A percentile compares a stretch with the other conserved stretches of the same genome.
Conservation (phyloP, 2,888 invertebrate genomes). For the Rotaria magnacalcarata region DNA sequence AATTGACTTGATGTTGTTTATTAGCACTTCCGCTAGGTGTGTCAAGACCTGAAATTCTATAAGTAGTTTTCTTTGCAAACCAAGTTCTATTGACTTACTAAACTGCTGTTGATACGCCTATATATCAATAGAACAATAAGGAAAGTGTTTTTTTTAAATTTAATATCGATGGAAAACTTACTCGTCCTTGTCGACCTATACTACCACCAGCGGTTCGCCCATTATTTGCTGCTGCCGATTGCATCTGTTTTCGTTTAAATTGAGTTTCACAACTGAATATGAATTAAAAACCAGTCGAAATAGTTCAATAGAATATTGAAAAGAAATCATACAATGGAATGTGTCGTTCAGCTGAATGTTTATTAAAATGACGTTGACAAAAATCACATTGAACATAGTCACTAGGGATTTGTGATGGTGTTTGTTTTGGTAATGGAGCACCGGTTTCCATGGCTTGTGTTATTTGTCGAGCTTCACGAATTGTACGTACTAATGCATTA, state of each 20-base stretch:
- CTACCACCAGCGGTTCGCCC: neutral
- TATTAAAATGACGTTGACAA: slow-evolving; percentile 79
- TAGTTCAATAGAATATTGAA: neutral
- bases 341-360: slow-evolving; percentile 84
- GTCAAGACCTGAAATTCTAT: neutral
- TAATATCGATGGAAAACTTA: neutral
- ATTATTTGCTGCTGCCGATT: neutral
- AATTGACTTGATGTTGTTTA: slow-evolving; percentile 28
- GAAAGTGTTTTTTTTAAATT: neutral
- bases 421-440: slow-evolving; percentile 61
- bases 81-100: neutral
- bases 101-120: neutral
- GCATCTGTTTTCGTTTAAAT: slow-evolving; percentile 37
- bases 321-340: slow-evolving; percentile 68
- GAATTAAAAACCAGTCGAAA: neutral
- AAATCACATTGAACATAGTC: slow-evolving; percentile 74
- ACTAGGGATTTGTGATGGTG: slow-evolving; percentile 53
- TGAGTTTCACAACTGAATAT: slow-evolving; percentile 15
- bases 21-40: slow-evolving; percentile 11
- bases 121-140: no score
- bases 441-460: slow-evolving; percentile 60
- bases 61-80: neutral
- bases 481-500: slow-evolving; percentile 83
- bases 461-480: slow-evolving; percentile 80
- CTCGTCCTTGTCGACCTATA: neutral